A percentile compares a stretch with the other conserved stretches of the same genome.
These are phyloP conservation scores for Halcyon smyrnensis DNA, from an alignment of 2,797 vertebrate species.

Conservation along the genomic window DNA sequence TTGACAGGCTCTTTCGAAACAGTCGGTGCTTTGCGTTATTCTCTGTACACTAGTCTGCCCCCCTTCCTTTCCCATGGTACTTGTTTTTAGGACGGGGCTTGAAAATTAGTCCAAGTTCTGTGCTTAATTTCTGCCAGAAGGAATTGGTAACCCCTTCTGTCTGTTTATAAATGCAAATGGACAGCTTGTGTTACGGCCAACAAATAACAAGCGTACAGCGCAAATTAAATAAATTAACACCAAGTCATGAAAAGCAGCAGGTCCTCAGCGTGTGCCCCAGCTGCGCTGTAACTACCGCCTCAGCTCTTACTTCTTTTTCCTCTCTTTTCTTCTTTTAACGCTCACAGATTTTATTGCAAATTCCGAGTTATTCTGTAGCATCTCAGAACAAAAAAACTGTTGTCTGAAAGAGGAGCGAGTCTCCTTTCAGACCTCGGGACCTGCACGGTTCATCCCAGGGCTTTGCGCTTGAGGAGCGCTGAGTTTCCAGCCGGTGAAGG, in stretches of 20 bases:
- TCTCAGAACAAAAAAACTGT: background rate
- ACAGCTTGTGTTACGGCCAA: background rate
- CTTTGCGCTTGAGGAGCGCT: background rate
- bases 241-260: slow-evolving; percentile 7
- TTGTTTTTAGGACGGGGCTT: background rate
- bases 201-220: background rate
- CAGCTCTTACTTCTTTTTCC: background rate
- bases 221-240: slow-evolving; percentile 36
- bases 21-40: background rate
- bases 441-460: background rate
- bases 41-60: background rate
- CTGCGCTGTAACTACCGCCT: accelerated
- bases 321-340: background rate
- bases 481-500: background rate
- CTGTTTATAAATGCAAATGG: background rate
- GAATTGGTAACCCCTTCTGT: background rate
- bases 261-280: background rate
- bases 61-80: background rate
- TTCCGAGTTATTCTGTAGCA: background rate
- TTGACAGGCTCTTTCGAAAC: background rate
- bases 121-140: background rate
- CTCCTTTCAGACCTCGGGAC: background rate
- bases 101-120: background rate
- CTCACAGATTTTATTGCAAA: background rate
- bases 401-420: background rate